Evolutionary conservation across 2,113 vertebrate species (phyloP).

Genomic region (Lichenostomus cassidix): DNA sequence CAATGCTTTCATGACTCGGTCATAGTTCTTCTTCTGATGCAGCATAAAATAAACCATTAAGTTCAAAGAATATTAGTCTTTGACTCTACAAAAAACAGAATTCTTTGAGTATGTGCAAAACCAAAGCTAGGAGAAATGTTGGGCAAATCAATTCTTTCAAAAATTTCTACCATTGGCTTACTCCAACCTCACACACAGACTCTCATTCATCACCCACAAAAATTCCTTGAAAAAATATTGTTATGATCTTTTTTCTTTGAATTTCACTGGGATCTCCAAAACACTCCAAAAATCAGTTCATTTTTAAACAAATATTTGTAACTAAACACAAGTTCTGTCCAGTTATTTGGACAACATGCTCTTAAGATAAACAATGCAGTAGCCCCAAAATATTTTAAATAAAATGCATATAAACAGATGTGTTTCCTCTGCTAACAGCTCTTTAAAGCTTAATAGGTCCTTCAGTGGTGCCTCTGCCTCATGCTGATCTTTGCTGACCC

Average conservation of each 20-base stretch:
- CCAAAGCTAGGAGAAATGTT: neutral
- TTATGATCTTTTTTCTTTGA: neutral
- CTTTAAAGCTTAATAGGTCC: neutral
- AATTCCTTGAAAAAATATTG: neutral
- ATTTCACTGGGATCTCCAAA: neutral
- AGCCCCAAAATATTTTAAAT: neutral
- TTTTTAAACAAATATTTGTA: neutral
- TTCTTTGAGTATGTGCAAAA: neutral
- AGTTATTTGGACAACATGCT: neutral
- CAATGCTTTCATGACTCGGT: slow-evolving; percentile 88
- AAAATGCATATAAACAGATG: neutral
- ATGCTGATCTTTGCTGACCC: neutral
- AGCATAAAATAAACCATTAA: neutral
- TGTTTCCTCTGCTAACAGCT: neutral
- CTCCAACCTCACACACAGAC: neutral
- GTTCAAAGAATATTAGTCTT: neutral
- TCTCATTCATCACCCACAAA: neutral
- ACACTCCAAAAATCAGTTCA: neutral
- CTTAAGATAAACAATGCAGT: neutral
- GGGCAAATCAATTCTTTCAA: neutral
- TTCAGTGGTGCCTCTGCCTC: neutral
- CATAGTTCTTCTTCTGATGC: slow-evolving; percentile 89
- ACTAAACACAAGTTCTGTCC: neutral
- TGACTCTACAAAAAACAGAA: neutral
- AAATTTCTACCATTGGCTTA: neutral